phyloP scores from a whole-genome alignment of 2,888 invertebrate genomes.

The Hirtodrosophila trivittata region DNA sequence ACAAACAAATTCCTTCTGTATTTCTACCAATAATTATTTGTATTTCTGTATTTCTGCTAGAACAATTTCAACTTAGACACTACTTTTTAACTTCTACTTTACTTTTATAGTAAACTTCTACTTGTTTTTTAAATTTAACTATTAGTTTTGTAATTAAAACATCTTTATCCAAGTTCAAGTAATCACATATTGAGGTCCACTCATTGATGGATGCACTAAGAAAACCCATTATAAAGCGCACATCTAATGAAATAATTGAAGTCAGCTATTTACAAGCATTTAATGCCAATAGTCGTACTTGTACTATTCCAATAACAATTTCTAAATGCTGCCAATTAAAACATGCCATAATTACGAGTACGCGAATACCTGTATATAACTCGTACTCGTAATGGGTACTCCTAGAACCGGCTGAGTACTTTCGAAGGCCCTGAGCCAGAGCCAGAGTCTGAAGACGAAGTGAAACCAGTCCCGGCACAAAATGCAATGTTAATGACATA shows the following conservation, averaged over 20 bases:
- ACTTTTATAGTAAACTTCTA: too few species aligned
- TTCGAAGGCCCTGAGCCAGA: conserved; percentile 8
- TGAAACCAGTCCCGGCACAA: conserved; percentile 59
- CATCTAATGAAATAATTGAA: conserved; percentile 71
- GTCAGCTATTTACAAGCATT: conserved; percentile 68
- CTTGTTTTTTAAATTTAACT: too few species aligned
- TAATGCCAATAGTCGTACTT: conserved; percentile 58
- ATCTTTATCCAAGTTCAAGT: too few species aligned
- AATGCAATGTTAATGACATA: conserved; percentile 76
- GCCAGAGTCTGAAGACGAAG: conserved; percentile 3
- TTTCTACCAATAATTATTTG: too few species aligned
- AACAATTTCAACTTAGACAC: too few species aligned
- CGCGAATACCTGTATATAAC: conserved; percentile 16
- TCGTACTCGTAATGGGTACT: background rate
- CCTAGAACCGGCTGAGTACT: conserved; percentile 27
- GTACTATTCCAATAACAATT: conserved; percentile 51
- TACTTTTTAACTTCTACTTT: too few species aligned
- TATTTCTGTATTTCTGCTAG: too few species aligned
- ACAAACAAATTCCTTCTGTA: too few species aligned
- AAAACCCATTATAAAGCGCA: conserved; percentile 11
- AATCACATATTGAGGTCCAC: too few species aligned
- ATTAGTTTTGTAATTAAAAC: too few species aligned
- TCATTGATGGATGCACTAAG: background rate
- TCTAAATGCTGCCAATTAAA: conserved; percentile 65
- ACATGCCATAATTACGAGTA: conserved; percentile 70